Evolutionary conservation across 2,797 vertebrate species (phyloP).

Genomic region (Tarsius wallacei): DNA sequence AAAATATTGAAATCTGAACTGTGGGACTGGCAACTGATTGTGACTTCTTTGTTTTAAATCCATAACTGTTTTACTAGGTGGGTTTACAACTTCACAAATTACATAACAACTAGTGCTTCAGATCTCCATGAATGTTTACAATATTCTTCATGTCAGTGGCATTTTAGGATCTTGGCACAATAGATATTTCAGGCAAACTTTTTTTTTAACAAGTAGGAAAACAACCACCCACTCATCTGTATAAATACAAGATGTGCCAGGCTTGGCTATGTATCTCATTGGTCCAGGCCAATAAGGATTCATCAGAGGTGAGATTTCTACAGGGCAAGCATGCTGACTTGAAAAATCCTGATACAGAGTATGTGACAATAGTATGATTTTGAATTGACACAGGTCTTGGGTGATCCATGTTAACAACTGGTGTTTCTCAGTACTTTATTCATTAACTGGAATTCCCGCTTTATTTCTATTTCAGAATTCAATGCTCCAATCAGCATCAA

Average conservation of each 20-base stretch:
- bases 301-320: slow-evolving; percentile 16
- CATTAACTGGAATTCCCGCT: slow-evolving; percentile 18
- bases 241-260: slow-evolving; percentile 54
- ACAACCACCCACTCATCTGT: slow-evolving; percentile 37
- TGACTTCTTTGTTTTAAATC: slow-evolving; percentile 9
- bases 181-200: slow-evolving; percentile 61
- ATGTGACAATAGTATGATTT: neutral
- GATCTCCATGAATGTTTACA: neutral
- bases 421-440: neutral
- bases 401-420: neutral
- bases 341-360: neutral
- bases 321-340: neutral
- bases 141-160: slow-evolving; percentile 24
- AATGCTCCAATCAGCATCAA: neutral
- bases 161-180: slow-evolving; percentile 51
- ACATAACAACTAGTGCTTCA: neutral
- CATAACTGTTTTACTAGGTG: neutral
- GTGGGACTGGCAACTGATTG: neutral
- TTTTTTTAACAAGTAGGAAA: slow-evolving; percentile 56
- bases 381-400: neutral
- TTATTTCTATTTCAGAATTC: slow-evolving; percentile 27
- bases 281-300: neutral
- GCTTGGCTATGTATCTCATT: neutral
- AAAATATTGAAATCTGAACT: slow-evolving; percentile 11
- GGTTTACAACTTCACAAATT: neutral